Conservation (phyloP, 2,888 invertebrate species). For the Lasioglossum pauxillum region DNA sequence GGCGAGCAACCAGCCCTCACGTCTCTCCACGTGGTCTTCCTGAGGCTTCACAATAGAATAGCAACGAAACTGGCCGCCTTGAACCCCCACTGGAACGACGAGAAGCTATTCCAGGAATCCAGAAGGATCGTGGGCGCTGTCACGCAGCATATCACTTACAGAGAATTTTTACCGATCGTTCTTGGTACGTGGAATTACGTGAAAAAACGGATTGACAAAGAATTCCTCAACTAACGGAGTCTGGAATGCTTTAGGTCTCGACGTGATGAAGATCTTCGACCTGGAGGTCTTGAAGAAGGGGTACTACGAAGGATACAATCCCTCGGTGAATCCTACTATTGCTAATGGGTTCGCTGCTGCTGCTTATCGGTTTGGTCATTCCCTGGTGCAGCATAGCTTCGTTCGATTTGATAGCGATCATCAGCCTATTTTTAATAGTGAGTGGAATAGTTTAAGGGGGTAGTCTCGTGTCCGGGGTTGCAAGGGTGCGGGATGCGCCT, state of each 20-base stretch:
- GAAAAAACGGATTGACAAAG: neutral
- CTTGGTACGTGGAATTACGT: conserved; percentile 86
- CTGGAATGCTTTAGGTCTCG: conserved; percentile 86
- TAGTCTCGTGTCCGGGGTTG: no score
- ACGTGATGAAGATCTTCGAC: conserved; percentile 91
- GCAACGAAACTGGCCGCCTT: conserved; percentile 89
- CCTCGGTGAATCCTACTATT: conserved; percentile 89
- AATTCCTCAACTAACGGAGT: neutral
- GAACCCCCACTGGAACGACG: conserved; percentile 95
- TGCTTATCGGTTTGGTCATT: conserved; percentile 95
- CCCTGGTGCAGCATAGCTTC: conserved; percentile 92
- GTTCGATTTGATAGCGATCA: conserved; percentile 90
- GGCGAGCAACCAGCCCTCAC: conserved; percentile 93
- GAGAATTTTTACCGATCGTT: conserved; percentile 93
- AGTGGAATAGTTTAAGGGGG: conserved; percentile 81
- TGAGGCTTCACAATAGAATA: conserved; percentile 91
- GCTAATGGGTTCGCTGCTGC: conserved; percentile 93
- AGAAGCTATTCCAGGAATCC: conserved; percentile 93
- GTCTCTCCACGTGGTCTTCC: conserved; percentile 91
- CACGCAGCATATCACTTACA: conserved; percentile 93
- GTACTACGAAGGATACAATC: conserved; percentile 90
- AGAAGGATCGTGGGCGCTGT: conserved; percentile 92
- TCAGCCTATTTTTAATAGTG: conserved; percentile 89
- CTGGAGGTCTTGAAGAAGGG: conserved; percentile 89
- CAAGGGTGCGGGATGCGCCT: no score